These are phyloP conservation scores for Marmota monax DNA, from an alignment of 2,113 vertebrate genomes.

Conservation along the genomic window DNA sequence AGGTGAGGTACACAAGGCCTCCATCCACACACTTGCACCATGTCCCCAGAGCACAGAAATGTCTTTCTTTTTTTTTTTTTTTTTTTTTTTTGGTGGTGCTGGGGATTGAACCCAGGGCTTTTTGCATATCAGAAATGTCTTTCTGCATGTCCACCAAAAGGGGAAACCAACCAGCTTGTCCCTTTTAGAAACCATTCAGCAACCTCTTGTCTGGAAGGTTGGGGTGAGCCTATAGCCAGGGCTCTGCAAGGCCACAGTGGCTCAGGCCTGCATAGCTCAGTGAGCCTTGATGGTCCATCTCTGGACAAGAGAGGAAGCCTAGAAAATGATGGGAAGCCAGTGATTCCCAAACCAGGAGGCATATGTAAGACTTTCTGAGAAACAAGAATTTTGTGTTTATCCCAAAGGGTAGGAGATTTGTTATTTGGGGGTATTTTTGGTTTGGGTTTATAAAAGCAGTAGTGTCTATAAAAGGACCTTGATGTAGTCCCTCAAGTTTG, in stretches of 20 bases:
- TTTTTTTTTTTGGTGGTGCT: too few species aligned
- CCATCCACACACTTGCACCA: background rate
- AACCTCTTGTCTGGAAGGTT: background rate
- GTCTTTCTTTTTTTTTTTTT: too few species aligned
- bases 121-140: slow-evolving; percentile 15
- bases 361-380: background rate
- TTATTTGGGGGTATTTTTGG: background rate
- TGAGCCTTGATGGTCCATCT: background rate
- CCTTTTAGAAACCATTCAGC: background rate
- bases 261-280: slow-evolving; percentile 2
- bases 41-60: background rate
- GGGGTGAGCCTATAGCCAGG: background rate
- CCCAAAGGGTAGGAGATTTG: background rate
- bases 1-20: background rate
- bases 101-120: too few species aligned
- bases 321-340: slow-evolving; percentile 9
- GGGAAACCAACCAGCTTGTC: too few species aligned
- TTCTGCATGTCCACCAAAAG: background rate
- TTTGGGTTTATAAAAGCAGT: background rate
- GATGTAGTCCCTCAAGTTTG: background rate
- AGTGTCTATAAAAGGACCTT: background rate
- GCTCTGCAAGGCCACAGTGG: background rate
- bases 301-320: background rate
- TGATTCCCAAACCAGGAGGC: background rate
- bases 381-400: background rate